Percentiles rank a stretch among this genome's conserved stretches.
phyloP scores from a whole-genome alignment of 2,888 invertebrate genomes.

The Uropetala carovei region DNA sequence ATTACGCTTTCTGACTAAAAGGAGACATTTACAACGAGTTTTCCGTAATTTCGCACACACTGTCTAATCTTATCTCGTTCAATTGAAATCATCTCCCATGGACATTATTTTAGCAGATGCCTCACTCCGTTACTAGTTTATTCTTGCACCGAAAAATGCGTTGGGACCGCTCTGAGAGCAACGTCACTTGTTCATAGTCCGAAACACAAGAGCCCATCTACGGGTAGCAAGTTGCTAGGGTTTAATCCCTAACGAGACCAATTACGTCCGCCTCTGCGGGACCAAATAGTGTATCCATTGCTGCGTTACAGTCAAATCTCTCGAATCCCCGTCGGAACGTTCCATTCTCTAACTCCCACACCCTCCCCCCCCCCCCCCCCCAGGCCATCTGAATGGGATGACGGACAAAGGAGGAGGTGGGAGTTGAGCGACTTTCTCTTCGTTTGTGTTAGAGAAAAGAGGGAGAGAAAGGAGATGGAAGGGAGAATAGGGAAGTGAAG shows the following conservation, averaged over 20 bases:
- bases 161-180: not conserved
- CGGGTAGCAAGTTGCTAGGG: not conserved
- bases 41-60: no score
- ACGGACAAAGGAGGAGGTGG: not conserved
- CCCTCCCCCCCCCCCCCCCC: not conserved
- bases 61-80: no score
- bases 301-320: not conserved
- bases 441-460: no score
- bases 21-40: no score
- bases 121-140: no score
- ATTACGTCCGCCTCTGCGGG: not conserved
- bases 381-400: not conserved
- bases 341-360: no score
- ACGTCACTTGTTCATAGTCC: not conserved
- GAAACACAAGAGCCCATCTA: not conserved
- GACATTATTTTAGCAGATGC: no score
- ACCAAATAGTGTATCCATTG: not conserved
- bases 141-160: not conserved
- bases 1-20: no score
- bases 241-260: constrained; percentile 2
- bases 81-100: no score
- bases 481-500: no score
- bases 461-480: no score
- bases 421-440: not conserved
- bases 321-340: not conserved